Evolutionary conservation across 2,797 vertebrate species (phyloP), one percentile per base, ranked within the genome.

Genomic region (Hemitrygon akajei): DNA sequence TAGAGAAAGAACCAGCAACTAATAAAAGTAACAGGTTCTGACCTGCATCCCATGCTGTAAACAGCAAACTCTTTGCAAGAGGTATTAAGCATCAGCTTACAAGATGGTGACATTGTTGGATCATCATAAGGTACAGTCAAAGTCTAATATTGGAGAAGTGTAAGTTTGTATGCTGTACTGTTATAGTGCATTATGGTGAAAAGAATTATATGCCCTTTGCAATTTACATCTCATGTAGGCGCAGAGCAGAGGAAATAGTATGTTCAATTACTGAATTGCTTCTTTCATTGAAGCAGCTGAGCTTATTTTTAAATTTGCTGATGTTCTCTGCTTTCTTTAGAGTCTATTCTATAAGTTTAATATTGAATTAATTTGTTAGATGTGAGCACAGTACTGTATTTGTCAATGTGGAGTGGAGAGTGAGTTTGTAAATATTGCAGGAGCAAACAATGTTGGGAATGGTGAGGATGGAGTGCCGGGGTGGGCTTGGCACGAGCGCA

Each of bases 271-370:
- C 30, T 66, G 84, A 87, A 87, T n/a, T 34, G 30, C 60, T 87
- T 87, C 58, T 87, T 87, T 87, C 84, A 7, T 87, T 58, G n/a
- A 66, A 18, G n/a, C 16, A n/a, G 9, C n/a, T 87, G 58, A 66
- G 60, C 84, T 87, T 58, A 30, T 58, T 66, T 9, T 66, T 87
- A 87, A 66, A 66, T 87, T 87, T 87, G 58, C 84, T 63, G 84
- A 66, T 14, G 20, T 27, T 66, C 4, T 60, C 30, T 18, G 27
- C 30, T 34, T 87, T 16, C n/a, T 87, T 20, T 40, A 25, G 20
- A 56, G 22, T 56, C 80, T 87, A 66, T 34, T 87, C n/a, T 16
- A 63, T 30, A 34, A 7, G n/a, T 87, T 87, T 34, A 20, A 14
- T 16, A 87, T 14, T 34, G 30, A 4, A 5, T 20, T 25, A 84